These are phyloP conservation scores for Oreonectes daqikongensis DNA, from an alignment of 2,797 vertebrate genomes.

Conservation along the genomic window DNA sequence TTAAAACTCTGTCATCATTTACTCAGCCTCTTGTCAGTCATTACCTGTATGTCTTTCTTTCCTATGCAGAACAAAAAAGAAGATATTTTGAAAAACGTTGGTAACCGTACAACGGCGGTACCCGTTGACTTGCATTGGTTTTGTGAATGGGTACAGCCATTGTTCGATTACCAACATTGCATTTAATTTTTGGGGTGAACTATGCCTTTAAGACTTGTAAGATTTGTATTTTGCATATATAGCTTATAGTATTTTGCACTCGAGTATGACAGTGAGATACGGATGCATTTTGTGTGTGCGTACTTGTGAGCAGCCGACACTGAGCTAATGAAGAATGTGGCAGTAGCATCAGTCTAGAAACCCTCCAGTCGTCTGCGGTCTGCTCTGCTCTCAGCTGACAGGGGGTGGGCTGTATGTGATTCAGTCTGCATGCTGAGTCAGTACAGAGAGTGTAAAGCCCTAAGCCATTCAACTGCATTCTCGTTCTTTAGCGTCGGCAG, in stretches of 20 bases:
- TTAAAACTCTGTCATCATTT: too few relatives aligned
- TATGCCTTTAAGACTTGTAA: too few relatives aligned
- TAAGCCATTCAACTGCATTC: constrained; percentile 56
- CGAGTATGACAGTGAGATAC: neutral
- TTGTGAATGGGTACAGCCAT: too few relatives aligned
- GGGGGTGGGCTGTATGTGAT: constrained; percentile 22
- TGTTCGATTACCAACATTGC: too few relatives aligned
- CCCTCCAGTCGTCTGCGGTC: constrained; percentile 27
- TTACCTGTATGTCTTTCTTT: too few relatives aligned
- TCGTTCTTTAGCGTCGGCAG: constrained; percentile 53
- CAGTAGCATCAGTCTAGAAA: constrained; percentile 45
- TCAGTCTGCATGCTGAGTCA: constrained; percentile 60
- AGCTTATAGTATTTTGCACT: neutral
- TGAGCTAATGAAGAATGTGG: constrained; percentile 42
- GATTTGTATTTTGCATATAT: neutral
- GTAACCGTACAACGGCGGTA: too few relatives aligned
- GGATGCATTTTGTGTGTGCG: neutral
- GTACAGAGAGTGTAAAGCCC: constrained; percentile 53
- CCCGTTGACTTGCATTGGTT: too few relatives aligned
- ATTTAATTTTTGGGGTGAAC: too few relatives aligned
- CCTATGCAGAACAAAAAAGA: too few relatives aligned
- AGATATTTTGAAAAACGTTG: too few relatives aligned
- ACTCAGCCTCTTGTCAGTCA: too few relatives aligned
- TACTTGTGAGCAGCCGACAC: neutral
- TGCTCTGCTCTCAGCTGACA: constrained; percentile 29